phyloP scores from a whole-genome alignment of 2,797 vertebrate genomes.

The Aldrovandia affinis region DNA sequence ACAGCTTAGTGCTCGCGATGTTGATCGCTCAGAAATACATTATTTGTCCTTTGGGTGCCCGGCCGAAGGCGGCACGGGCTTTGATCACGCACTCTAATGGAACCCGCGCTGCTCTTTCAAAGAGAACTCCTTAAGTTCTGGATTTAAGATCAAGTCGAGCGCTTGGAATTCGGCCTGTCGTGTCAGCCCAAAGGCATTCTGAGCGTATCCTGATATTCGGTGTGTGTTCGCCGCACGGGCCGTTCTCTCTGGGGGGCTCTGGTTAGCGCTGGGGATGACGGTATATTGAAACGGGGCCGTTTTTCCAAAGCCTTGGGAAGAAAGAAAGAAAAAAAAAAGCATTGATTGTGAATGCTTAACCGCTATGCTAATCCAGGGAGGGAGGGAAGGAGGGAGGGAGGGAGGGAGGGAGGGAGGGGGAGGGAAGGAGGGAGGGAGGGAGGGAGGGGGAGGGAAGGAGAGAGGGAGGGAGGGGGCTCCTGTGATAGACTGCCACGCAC shows the following conservation, averaged over 20 bases:
- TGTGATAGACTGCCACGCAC: constrained; percentile 3
- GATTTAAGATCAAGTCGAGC: neutral
- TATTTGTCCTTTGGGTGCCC: neutral
- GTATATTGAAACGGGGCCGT: neutral
- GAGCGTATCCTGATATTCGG: neutral
- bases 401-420: neutral
- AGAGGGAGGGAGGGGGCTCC: neutral
- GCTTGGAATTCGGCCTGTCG: neutral
- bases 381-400: neutral
- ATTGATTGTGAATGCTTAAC: neutral
- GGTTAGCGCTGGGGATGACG: neutral
- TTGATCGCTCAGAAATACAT: constrained; percentile 2
- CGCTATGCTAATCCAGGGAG: neutral
- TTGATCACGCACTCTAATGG: neutral
- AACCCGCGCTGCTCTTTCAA: neutral
- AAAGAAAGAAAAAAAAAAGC: too few species aligned
- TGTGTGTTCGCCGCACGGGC: neutral
- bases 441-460: neutral
- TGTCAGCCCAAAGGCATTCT: neutral
- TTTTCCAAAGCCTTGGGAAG: neutral
- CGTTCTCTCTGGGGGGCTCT: neutral
- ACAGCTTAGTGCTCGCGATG: constrained; percentile 20
- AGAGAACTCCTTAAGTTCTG: neutral
- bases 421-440: neutral
- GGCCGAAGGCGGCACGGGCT: neutral